A percentile compares a stretch with the other conserved stretches of the same genome.
These are phyloP conservation scores for Eupsilia transversa DNA, from an alignment of 2,888 invertebrate genomes.

Conservation along the genomic window DNA sequence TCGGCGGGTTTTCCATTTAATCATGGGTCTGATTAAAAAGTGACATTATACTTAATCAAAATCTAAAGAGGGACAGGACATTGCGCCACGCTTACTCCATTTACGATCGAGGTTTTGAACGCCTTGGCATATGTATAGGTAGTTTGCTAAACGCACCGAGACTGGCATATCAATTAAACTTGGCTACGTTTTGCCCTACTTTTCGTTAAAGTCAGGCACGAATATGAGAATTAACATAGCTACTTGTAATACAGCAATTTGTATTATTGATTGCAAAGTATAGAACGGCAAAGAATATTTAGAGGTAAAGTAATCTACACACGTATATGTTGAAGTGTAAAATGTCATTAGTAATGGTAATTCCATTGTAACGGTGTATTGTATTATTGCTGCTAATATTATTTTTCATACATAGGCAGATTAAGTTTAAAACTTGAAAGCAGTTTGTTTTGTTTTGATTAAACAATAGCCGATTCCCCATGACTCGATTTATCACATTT, in stretches of 20 bases:
- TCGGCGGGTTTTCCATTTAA: conserved; percentile 30
- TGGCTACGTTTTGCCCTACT: conserved; percentile 77
- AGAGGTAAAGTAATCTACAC: neutral
- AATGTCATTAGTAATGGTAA: conserved; percentile 40
- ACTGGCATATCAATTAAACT: conserved; percentile 83
- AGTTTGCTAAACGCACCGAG: conserved; percentile 79
- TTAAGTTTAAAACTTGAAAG: conserved; percentile 16
- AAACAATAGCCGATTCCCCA: conserved; percentile 15
- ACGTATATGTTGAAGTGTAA: conserved; percentile 15
- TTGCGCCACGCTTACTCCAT: conserved; percentile 71
- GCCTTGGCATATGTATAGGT: conserved; percentile 70
- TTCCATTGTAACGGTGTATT: conserved; percentile 17
- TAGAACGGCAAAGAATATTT: conserved; percentile 15
- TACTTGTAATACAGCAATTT: conserved; percentile 43
- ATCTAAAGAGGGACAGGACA: conserved; percentile 62
- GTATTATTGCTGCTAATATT: conserved; percentile 7
- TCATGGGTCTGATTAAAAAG: conserved; percentile 15
- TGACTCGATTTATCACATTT: conserved; percentile 34
- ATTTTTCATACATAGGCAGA: neutral
- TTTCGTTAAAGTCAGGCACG: conserved; percentile 75
- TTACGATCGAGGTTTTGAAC: conserved; percentile 71
- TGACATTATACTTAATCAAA: conserved; percentile 3
- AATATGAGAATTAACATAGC: conserved; percentile 64
- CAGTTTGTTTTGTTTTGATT: conserved; percentile 38
- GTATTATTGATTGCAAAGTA: conserved; percentile 42